phyloP scores from a whole-genome alignment of 1,140 invertebrate species.

The Carcinoscorpius rotundicauda region DNA sequence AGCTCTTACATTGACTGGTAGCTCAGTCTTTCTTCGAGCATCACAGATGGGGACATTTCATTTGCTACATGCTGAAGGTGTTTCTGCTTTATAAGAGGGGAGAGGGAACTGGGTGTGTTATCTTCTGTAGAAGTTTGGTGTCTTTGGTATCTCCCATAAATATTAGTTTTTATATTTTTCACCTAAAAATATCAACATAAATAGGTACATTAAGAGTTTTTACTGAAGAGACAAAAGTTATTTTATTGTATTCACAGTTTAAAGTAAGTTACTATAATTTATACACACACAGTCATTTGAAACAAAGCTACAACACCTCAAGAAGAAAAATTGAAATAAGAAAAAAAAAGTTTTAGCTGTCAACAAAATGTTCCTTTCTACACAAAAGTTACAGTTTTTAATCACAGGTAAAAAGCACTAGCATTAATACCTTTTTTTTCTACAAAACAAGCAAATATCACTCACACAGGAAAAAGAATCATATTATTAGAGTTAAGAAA shows the following conservation, averaged over 20 bases:
- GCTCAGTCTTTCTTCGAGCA: conserved; percentile 42
- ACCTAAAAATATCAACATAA: conserved; percentile 10
- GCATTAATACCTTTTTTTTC: too few relatives aligned
- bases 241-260: neutral
- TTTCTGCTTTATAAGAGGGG: conserved; percentile 29
- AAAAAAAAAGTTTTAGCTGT: too few relatives aligned
- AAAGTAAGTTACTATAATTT: too few relatives aligned
- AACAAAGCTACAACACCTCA: too few relatives aligned
- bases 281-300: too few relatives aligned
- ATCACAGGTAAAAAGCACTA: too few relatives aligned
- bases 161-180: conserved; percentile 9
- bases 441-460: too few relatives aligned
- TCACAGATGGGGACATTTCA: conserved; percentile 52
- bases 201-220: neutral
- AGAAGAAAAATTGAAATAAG: too few relatives aligned
- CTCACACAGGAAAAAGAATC: too few relatives aligned
- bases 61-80: conserved; percentile 43
- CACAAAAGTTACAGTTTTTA: too few relatives aligned
- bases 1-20: conserved; percentile 42
- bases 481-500: too few relatives aligned
- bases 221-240: neutral
- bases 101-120: neutral
- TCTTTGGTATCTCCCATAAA: conserved; percentile 4
- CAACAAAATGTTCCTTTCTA: too few relatives aligned
- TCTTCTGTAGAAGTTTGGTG: neutral